Conservation (phyloP, 2,113 vertebrate species). For the Cynopterus brachyotis region DNA sequence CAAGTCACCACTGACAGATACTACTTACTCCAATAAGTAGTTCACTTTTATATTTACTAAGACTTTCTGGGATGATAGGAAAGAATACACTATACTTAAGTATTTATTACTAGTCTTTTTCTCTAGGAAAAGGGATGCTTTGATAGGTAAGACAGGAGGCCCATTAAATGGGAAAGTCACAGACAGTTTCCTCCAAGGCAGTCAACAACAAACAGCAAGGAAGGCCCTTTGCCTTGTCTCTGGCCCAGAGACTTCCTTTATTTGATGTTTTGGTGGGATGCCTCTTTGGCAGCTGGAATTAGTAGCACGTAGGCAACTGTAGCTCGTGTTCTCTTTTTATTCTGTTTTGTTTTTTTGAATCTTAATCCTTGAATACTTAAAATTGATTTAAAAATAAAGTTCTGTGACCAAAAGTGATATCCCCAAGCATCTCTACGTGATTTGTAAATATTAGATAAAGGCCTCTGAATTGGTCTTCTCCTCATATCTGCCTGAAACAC, state of each 20-base stretch:
- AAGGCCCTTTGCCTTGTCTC: neutral
- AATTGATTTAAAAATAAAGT: slow-evolving; percentile 66
- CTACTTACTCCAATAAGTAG: neutral
- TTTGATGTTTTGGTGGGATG: neutral
- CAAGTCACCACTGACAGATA: neutral
- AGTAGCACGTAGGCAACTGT: neutral
- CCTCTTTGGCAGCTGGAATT: neutral
- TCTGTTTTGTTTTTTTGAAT: neutral
- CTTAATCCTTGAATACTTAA: slow-evolving; percentile 34
- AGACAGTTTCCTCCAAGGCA: neutral
- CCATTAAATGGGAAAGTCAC: neutral
- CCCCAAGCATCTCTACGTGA: neutral
- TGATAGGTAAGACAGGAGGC: neutral
- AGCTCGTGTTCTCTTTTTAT: neutral
- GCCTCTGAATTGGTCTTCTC: neutral
- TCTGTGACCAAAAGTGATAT: slow-evolving; percentile 33
- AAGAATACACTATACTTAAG: neutral
- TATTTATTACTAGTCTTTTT: slow-evolving; percentile 68
- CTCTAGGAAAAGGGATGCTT: slow-evolving; percentile 37
- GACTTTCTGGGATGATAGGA: slow-evolving; percentile 1
- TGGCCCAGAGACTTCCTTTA: neutral
- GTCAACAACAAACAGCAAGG: neutral
- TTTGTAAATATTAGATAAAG: neutral
- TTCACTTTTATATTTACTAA: slow-evolving; percentile 10
- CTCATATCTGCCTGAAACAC: neutral